A percentile compares a stretch with the other conserved stretches of the same genome.
These are phyloP conservation scores for Actenoides hombroni DNA, from an alignment of 2,113 vertebrate species.

Conservation along the genomic window DNA sequence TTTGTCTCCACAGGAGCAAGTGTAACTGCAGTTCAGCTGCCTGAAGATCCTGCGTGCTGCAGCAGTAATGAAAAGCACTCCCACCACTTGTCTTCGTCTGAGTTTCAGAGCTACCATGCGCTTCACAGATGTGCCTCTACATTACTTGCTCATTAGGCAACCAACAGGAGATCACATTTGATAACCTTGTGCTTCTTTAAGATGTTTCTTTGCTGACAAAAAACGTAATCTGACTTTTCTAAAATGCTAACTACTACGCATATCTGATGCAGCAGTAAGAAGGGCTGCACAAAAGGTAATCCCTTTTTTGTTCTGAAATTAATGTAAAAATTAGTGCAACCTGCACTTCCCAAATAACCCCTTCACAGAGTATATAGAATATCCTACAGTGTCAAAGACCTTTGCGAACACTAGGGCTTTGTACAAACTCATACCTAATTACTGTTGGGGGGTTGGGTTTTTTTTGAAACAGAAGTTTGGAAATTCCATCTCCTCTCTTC, in stretches of 20 bases:
- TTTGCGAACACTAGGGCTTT: background rate
- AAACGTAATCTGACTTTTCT: background rate
- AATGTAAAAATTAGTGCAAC: no score
- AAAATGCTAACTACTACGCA: background rate
- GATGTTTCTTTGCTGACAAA: background rate
- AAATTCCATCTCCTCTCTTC: background rate
- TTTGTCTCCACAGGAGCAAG: no score
- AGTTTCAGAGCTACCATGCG: rapidly evolving
- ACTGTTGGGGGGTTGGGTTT: background rate
- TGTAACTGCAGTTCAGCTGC: background rate
- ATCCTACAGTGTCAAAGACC: background rate
- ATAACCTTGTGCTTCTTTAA: background rate
- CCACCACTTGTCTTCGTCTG: background rate
- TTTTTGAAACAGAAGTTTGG: background rate
- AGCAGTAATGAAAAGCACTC: background rate
- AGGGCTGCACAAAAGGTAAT: background rate
- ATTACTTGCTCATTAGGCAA: background rate
- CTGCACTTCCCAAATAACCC: background rate
- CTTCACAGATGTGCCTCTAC: background rate
- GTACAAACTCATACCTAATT: background rate
- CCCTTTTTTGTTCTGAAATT: background rate
- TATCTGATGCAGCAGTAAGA: background rate
- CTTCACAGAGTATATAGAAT: rapidly evolving
- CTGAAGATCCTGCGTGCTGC: background rate
- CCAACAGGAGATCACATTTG: background rate